Evolutionary conservation across 2,888 invertebrate genomes (phyloP), one percentile per base, ranked within the genome.

Genomic region (Plagiodera versicolora): DNA sequence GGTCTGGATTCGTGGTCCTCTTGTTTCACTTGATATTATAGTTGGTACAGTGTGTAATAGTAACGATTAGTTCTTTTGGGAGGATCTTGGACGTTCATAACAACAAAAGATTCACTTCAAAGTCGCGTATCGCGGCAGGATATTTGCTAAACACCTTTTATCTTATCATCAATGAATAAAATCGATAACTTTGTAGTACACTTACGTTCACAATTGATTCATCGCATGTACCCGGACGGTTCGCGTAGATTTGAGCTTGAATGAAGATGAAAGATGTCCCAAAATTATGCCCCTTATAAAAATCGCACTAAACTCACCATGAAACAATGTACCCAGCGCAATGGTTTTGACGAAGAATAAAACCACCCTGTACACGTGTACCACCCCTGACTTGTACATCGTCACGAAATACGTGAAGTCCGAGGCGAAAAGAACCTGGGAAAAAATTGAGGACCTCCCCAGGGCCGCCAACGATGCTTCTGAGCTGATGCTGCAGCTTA

Each of bases 401-500:
- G 80, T 86, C 5, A 78, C 81, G 0, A 84, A 84, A 75, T 85
- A 81, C 66, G 70, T 48, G 1, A 69, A 66, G 65, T 63, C 80
- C 74, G 70, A 76, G 1, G 82, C 85, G n/a, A 82, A 82, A 14
- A 80, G 83, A 18, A 76, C 75, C 57, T 92, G 92, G 92, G 80
- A 81, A 11, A 84, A 86, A 61, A 79, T 83, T 2, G 80, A 84
- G 60, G 85, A 87, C 56, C 79, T 93, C 35, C 83, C 86, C 0
- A 85, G 90, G 56, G 83, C 85, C 39, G 85, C 86, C 68, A 89
- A 89, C 16, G 92, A 92, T 60, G 85, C 87, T 0, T 87, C 86
- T 17, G 92, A 92, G 76, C 87, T 87, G 49, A 82, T 94, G 76
- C 81, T 94, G 47, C 94, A 94, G 76, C 79, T 97, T 56, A 92